Conservation (phyloP, 2,113 vertebrate species). For the Charadrius vociferus region DNA sequence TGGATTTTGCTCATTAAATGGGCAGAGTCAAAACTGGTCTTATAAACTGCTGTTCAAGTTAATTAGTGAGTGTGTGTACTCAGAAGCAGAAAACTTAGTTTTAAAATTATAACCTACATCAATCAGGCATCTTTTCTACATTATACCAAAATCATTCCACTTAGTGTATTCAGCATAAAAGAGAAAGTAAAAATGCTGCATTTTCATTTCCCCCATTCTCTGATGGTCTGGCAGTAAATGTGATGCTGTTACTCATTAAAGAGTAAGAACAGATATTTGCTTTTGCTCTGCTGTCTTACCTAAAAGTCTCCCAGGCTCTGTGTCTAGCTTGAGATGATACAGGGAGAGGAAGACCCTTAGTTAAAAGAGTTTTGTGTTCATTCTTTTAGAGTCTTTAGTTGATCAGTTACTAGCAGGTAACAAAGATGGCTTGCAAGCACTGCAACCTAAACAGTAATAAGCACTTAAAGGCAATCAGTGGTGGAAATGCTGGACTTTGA, state of each 20-base stretch:
- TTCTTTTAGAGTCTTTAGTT: background rate
- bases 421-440: background rate
- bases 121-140: constrained; percentile 28
- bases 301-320: background rate
- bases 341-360: background rate
- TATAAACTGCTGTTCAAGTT: constrained; percentile 65
- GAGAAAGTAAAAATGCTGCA: background rate
- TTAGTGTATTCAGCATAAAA: background rate
- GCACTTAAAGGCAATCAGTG: background rate
- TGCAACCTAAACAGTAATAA: background rate
- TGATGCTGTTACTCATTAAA: background rate
- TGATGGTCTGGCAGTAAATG: background rate
- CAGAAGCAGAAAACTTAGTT: constrained; percentile 56
- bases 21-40: constrained; percentile 64
- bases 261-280: background rate
- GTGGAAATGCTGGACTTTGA: background rate
- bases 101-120: constrained; percentile 59
- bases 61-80: constrained; percentile 58
- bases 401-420: background rate
- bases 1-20: constrained; percentile 76
- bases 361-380: background rate
- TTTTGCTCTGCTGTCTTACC: background rate
- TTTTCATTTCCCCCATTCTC: constrained; percentile 27
- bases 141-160: constrained; percentile 31
- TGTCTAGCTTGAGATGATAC: background rate